Percentiles rank a stretch among this genome's conserved stretches.
These are phyloP conservation scores for Lonchura striata DNA, from an alignment of 2,113 vertebrate species.

Conservation along the genomic window DNA sequence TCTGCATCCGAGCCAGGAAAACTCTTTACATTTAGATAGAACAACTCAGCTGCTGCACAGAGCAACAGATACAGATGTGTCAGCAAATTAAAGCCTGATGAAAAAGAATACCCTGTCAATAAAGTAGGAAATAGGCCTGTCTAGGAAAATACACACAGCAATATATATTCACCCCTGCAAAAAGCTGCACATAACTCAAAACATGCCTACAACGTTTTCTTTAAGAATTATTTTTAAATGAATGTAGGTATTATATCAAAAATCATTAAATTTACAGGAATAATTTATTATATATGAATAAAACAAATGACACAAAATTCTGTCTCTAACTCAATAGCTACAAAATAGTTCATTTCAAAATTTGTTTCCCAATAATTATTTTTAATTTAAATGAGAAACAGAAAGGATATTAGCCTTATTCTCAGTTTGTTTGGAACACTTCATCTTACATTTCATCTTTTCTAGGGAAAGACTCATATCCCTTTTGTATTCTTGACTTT, in stretches of 20 bases:
- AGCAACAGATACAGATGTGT: conserved; percentile 15
- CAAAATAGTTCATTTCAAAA: background rate
- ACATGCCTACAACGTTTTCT: background rate
- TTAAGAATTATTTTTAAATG: background rate
- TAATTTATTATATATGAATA: background rate
- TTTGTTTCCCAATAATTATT: background rate
- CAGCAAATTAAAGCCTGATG: conserved; percentile 52
- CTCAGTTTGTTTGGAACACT: background rate
- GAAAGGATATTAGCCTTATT: background rate
- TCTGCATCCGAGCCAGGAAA: conserved; percentile 69
- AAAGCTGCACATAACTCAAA: background rate
- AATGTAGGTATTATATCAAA: background rate
- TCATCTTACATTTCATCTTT: background rate
- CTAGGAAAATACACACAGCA: conserved; percentile 17
- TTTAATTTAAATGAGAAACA: background rate
- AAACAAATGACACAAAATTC: background rate
- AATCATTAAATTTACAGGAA: background rate
- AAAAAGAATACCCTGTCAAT: conserved; percentile 57
- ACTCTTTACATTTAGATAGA: conserved; percentile 48
- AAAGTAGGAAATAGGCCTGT: conserved; percentile 13
- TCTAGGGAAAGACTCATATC: background rate
- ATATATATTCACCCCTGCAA: background rate
- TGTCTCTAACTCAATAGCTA: background rate
- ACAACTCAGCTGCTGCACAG: conserved; percentile 33
- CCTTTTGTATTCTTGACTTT: background rate